phyloP scores from a whole-genome alignment of 2,113 vertebrate species.

The Spheniscus mendiculus region DNA sequence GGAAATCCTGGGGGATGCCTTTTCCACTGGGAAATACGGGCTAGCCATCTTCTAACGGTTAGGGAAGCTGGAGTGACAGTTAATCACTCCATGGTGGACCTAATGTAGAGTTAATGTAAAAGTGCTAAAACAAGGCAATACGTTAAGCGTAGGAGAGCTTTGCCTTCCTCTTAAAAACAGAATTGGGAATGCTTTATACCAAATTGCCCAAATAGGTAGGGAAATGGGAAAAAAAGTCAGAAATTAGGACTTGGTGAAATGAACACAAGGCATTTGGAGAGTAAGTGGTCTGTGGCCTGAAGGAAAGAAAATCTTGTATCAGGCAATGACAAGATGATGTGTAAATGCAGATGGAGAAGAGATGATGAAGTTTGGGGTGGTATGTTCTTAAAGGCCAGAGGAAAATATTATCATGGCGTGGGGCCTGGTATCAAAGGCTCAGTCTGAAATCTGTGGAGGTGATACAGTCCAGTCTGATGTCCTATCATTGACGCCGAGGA shows the following conservation, averaged over 20 bases:
- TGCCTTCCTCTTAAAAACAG: neutral
- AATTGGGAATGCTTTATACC: neutral
- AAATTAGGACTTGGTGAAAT: neutral
- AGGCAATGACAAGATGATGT: neutral
- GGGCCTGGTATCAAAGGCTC: neutral
- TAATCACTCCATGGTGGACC: neutral
- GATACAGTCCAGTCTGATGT: neutral
- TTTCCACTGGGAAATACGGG: neutral
- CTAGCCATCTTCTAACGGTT: neutral
- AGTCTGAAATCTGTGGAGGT: neutral
- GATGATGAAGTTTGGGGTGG: neutral
- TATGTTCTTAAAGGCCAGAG: neutral
- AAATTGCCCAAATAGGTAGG: neutral
- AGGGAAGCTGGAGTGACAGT: neutral
- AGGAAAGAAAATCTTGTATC: neutral
- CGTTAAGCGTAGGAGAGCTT: accelerated
- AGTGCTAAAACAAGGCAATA: neutral
- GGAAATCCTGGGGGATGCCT: too few species aligned
- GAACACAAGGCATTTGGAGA: neutral
- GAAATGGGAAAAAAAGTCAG: neutral
- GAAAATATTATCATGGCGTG: neutral
- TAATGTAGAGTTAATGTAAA: neutral
- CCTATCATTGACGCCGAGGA: neutral
- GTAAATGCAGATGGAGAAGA: neutral
- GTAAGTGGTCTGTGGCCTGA: neutral